A percentile compares a stretch with the other conserved stretches of the same genome.
phyloP scores from a whole-genome alignment of 2,888 invertebrate species.

The Hypomecis atomaria region DNA sequence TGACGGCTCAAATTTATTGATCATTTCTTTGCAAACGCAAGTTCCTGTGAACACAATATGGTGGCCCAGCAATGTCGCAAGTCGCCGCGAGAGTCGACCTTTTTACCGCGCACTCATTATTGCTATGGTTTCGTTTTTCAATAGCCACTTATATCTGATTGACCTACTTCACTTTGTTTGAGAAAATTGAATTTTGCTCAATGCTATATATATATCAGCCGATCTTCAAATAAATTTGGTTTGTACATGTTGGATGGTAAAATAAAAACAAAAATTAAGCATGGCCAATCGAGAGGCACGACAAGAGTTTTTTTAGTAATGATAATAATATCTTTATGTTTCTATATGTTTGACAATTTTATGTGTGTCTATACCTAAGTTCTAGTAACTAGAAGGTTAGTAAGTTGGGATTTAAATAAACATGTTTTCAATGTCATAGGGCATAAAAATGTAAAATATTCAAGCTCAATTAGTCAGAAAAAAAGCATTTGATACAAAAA shows the following conservation, averaged over 20 bases:
- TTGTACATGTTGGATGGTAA: constrained; percentile 7
- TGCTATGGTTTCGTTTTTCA: constrained; percentile 81
- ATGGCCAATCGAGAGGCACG: too few species aligned
- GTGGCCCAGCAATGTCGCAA: constrained; percentile 71
- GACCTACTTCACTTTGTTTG: constrained; percentile 74
- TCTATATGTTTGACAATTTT: too few species aligned
- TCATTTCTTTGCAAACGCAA: constrained; percentile 80
- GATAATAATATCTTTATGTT: too few species aligned
- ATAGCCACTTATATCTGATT: constrained; percentile 80
- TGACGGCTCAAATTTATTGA: constrained; percentile 82
- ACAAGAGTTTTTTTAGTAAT: too few species aligned
- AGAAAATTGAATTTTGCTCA: constrained; percentile 74
- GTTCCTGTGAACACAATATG: constrained; percentile 75
- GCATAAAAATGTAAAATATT: too few species aligned
- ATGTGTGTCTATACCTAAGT: too few species aligned
- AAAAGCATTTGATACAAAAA: too few species aligned
- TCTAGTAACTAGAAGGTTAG: too few species aligned
- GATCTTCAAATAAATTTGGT: constrained; percentile 39
- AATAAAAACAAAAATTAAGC: constrained; percentile 10
- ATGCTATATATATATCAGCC: constrained; percentile 54
- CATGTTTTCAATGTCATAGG: too few species aligned
- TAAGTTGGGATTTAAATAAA: too few species aligned
- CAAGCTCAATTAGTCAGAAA: too few species aligned
- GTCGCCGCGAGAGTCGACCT: constrained; percentile 66
- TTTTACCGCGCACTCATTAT: constrained; percentile 71